Evolutionary conservation across 2,888 invertebrate species (phyloP).

Genomic region (Brenthis hecate): DNA sequence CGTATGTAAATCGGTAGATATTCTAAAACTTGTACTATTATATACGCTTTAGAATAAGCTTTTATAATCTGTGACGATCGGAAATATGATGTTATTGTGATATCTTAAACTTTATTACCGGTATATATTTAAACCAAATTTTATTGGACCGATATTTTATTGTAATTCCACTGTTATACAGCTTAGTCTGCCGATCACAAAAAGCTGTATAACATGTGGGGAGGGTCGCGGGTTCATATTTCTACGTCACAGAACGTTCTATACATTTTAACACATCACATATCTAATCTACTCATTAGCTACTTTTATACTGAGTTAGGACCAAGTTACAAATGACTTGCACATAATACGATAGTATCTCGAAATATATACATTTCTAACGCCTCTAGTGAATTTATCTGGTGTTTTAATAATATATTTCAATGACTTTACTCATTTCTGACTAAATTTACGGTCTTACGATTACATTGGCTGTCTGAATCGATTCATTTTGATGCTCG

Average conservation of each 20-base stretch:
- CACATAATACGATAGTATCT: constrained; percentile 27
- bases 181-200: neutral
- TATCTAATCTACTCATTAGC: constrained; percentile 76
- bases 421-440: constrained; percentile 9
- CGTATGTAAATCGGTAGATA: constrained; percentile 62
- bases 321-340: constrained; percentile 54
- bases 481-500: neutral
- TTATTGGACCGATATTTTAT: constrained; percentile 11
- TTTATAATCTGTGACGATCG: constrained; percentile 52
- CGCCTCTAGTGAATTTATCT: constrained; percentile 23
- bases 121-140: constrained; percentile 6
- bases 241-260: constrained; percentile 48
- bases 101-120: constrained; percentile 31
- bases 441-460: neutral
- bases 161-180: constrained; percentile 1
- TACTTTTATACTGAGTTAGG: constrained; percentile 72
- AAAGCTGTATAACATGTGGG: constrained; percentile 15
- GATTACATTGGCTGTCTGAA: neutral
- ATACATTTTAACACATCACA: constrained; percentile 75
- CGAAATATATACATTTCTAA: constrained; percentile 24
- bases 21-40: constrained; percentile 59
- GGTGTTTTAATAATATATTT: constrained; percentile 15
- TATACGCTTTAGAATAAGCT: constrained; percentile 75
- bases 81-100: constrained; percentile 46
- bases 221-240: constrained; percentile 30